These are phyloP conservation scores for Halictus quadricinctus DNA, from an alignment of 2,888 invertebrate genomes.

Conservation along the genomic window DNA sequence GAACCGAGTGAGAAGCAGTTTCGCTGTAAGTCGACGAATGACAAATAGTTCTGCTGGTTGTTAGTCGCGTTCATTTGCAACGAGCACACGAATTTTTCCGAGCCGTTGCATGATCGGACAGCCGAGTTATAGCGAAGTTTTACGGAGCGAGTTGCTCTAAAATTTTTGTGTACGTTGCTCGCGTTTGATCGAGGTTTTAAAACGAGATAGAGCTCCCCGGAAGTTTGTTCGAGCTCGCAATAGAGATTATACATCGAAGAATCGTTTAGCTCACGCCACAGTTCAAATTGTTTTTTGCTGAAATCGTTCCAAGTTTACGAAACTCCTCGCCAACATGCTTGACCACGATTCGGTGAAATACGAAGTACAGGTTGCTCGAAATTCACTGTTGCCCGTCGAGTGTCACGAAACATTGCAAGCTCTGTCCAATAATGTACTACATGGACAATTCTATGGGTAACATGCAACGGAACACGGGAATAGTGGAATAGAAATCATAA, in stretches of 20 bases:
- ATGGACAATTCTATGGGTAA: neutral
- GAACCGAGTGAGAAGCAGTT: neutral
- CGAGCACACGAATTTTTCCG: neutral
- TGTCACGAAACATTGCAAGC: neutral
- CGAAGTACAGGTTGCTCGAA: neutral
- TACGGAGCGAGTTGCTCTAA: neutral
- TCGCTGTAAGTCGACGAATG: neutral
- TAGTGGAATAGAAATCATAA: neutral
- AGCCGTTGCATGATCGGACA: neutral
- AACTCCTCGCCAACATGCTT: neutral
- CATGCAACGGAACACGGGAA: neutral
- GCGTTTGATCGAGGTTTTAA: neutral
- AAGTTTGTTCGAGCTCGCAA: neutral
- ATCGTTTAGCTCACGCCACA: conserved; percentile 8
- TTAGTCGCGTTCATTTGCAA: neutral
- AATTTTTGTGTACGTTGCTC: neutral
- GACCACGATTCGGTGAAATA: conserved; percentile 5
- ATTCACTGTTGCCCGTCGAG: neutral
- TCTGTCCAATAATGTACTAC: neutral
- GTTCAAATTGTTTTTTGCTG: neutral
- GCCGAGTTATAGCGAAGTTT: neutral
- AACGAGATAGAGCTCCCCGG: neutral
- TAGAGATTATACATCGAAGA: conserved; percentile 6
- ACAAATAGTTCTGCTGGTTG: neutral
- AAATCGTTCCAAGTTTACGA: neutral